A percentile compares a stretch with the other conserved stretches of the same genome.
Conservation (phyloP, 2,888 invertebrate genomes). For the Cabera pusaria region DNA sequence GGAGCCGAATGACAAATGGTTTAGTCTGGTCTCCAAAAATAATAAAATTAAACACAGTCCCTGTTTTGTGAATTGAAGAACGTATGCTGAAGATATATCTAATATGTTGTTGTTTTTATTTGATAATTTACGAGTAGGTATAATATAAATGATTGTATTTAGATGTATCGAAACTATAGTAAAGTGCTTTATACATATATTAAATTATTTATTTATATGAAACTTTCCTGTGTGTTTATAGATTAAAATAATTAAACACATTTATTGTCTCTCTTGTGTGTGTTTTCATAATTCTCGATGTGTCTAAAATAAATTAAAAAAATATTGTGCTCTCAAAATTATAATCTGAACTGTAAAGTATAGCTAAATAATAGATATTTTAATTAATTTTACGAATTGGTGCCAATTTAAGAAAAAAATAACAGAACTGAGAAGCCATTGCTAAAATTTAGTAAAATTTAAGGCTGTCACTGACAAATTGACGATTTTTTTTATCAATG, state of each 20-base stretch:
- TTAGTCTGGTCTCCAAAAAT: too few species aligned
- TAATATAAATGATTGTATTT: too few species aligned
- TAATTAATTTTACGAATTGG: conserved; percentile 46
- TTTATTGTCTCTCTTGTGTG: too few species aligned
- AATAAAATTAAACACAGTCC: background rate
- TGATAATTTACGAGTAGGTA: too few species aligned
- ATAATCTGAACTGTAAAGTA: too few species aligned
- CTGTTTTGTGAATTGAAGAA: conserved; percentile 2
- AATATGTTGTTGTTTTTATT: too few species aligned
- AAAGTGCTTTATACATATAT: conserved; percentile 10
- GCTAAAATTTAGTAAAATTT: conserved; percentile 35
- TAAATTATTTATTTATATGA: too few species aligned
- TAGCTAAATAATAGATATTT: too few species aligned
- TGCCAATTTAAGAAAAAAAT: conserved; percentile 56
- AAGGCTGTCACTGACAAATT: conserved; percentile 33
- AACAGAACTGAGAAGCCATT: conserved; percentile 41
- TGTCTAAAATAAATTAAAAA: conserved; percentile 7
- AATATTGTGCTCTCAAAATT: conserved; percentile 26
- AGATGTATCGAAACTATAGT: too few species aligned
- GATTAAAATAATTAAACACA: too few species aligned
- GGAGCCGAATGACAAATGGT: too few species aligned
- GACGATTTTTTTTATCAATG: conserved; percentile 35
- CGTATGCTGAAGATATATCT: too few species aligned
- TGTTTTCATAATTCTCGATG: conserved; percentile 7
- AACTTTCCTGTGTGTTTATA: conserved; percentile 17